These are phyloP conservation scores for Eulemur albifrons DNA, from an alignment of 2,797 vertebrate species.

Conservation along the genomic window DNA sequence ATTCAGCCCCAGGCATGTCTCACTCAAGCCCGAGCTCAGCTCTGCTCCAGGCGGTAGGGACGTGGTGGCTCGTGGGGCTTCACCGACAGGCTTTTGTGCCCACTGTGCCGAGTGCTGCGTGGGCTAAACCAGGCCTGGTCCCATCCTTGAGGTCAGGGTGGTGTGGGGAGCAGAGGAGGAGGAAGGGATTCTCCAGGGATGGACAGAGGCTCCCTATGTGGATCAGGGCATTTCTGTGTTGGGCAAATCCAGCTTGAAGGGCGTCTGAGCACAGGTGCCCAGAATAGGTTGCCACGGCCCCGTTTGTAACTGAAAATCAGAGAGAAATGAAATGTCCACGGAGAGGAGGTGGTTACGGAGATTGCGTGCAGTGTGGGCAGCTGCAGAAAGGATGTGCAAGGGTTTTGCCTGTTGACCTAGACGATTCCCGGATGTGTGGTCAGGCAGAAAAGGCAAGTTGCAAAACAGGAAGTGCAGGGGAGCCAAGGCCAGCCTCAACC, in stretches of 20 bases:
- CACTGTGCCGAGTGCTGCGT: background rate
- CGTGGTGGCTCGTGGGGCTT: background rate
- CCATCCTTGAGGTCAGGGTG: background rate
- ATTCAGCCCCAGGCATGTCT: background rate
- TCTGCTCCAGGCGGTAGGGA: too few relatives aligned
- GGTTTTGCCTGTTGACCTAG: background rate
- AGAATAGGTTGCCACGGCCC: background rate
- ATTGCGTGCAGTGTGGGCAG: background rate
- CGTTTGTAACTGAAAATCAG: background rate
- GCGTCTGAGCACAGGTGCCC: background rate
- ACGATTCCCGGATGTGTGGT: background rate
- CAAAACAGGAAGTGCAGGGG: background rate
- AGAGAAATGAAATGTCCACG: background rate
- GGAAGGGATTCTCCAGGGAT: background rate
- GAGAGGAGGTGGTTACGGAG: background rate
- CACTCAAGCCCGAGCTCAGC: background rate
- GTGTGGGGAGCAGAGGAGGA: background rate
- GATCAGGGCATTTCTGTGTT: background rate
- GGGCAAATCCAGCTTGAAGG: background rate
- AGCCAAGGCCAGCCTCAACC: background rate
- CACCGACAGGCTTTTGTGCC: background rate
- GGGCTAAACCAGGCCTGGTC: accelerated
- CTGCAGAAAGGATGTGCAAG: background rate
- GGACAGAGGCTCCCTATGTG: background rate
- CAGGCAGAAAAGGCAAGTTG: background rate